Percentiles rank a stretch among this genome's conserved stretches.
Conservation (phyloP, 1,140 invertebrate genomes). For the Calephelis virginiensis region DNA sequence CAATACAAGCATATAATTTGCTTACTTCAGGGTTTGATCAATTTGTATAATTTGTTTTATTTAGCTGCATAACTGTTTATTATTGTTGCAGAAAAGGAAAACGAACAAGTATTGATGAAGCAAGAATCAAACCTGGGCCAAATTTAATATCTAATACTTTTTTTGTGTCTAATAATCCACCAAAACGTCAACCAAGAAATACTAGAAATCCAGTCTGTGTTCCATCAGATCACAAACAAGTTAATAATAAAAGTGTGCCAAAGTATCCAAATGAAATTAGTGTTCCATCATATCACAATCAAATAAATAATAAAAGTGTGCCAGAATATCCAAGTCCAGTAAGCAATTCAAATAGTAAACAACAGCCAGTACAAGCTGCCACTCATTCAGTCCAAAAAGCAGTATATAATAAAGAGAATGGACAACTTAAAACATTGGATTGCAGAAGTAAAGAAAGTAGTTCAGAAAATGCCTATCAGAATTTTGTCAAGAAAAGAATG, state of each 20-base stretch:
- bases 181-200: background rate
- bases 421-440: background rate
- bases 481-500: constrained; percentile 48
- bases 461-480: constrained; percentile 38
- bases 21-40: too few species aligned
- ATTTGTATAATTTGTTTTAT: too few species aligned
- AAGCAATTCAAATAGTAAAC: background rate
- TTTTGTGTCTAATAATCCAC: background rate
- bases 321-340: background rate
- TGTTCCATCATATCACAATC: background rate
- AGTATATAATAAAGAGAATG: constrained; percentile 3
- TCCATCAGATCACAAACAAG: background rate
- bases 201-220: background rate
- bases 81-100: constrained; percentile 50
- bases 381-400: background rate
- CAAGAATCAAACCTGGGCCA: constrained; percentile 23
- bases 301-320: constrained; percentile 19
- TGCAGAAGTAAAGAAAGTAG: constrained; percentile 18
- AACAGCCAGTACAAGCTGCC: background rate
- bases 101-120: constrained; percentile 52
- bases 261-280: background rate
- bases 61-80: background rate
- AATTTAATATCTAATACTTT: constrained; percentile 23
- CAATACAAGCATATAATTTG: too few species aligned
- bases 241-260: constrained; percentile 18